Evolutionary conservation across 2,888 invertebrate species (phyloP).

Genomic region (Leucoma salicis): DNA sequence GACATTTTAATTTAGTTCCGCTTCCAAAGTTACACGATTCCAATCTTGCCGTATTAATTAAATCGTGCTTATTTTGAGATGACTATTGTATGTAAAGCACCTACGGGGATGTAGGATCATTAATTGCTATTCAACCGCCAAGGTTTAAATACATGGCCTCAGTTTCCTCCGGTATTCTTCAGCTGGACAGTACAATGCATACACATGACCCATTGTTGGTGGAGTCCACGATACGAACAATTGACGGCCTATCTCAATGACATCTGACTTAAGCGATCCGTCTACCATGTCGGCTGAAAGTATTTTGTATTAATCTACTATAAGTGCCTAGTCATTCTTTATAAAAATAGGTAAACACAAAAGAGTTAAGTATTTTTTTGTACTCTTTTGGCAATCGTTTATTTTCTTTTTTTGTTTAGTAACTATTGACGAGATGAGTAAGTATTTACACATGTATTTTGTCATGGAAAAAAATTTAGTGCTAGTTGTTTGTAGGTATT

Average conservation of each 20-base stretch:
- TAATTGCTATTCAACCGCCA: slow-evolving; percentile 61
- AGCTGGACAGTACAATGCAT: slow-evolving; percentile 71
- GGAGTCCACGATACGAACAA: slow-evolving; percentile 43
- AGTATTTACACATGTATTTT: neutral
- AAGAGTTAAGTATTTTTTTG: too few species aligned
- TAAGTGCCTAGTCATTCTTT: neutral
- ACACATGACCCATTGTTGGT: slow-evolving; percentile 59
- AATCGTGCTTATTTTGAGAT: slow-evolving; percentile 28
- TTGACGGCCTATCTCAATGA: slow-evolving; percentile 70
- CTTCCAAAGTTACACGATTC: slow-evolving; percentile 44
- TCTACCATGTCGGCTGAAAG: slow-evolving; percentile 41
- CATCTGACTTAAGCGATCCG: slow-evolving; percentile 59
- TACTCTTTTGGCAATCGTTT: too few species aligned
- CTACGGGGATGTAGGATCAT: slow-evolving; percentile 25
- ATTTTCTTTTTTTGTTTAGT: too few species aligned
- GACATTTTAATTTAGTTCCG: slow-evolving; percentile 60
- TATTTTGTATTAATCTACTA: neutral
- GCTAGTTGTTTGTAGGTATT: too few species aligned
- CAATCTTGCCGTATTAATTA: slow-evolving; percentile 31
- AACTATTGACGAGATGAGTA: neutral
- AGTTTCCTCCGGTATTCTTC: slow-evolving; percentile 68
- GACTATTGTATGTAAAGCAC: slow-evolving; percentile 36
- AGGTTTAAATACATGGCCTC: slow-evolving; percentile 66
- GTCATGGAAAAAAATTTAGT: too few species aligned
- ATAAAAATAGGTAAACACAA: too few species aligned